Conservation (phyloP, 2,888 invertebrate genomes). For the Stenurella melanura region DNA sequence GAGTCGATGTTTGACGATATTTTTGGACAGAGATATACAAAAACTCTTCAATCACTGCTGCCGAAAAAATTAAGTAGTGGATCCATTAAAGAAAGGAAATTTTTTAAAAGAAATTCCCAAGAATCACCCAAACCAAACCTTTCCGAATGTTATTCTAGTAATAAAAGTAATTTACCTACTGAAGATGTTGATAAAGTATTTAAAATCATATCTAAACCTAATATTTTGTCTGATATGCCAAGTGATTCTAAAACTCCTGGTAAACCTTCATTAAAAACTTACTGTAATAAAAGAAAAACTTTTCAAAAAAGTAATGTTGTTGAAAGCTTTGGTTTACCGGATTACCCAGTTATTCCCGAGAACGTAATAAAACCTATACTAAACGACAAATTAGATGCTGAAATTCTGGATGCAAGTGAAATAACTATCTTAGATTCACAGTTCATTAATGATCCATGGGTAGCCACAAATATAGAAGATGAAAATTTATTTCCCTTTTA, state of each 20-base stretch:
- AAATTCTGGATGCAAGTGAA: constrained; percentile 56
- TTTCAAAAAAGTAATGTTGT: constrained; percentile 52
- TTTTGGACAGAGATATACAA: constrained; percentile 27
- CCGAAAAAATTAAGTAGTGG: constrained; percentile 17
- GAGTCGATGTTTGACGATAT: constrained; percentile 40
- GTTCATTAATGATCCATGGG: constrained; percentile 53
- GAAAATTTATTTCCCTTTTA: constrained; percentile 36
- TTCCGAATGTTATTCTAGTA: background rate
- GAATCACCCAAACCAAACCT: background rate
- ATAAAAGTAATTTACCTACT: constrained; percentile 31
- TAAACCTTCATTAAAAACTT: constrained; percentile 62
- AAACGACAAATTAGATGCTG: constrained; percentile 51
- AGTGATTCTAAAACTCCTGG: constrained; percentile 49
- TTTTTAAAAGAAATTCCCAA: constrained; percentile 23
- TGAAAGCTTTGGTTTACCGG: constrained; percentile 67
- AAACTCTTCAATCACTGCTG: constrained; percentile 12
- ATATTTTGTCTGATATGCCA: constrained; percentile 40
- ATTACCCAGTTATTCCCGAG: constrained; percentile 64
- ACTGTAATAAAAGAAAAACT: constrained; percentile 63
- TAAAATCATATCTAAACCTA: constrained; percentile 62
- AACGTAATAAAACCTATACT: constrained; percentile 40
- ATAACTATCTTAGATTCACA: constrained; percentile 52
- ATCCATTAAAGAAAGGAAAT: constrained; percentile 32
- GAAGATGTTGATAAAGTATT: constrained; percentile 64
- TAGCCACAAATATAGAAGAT: constrained; percentile 44